phyloP scores from a whole-genome alignment of 2,113 vertebrate species.

The Passerina amoena region DNA sequence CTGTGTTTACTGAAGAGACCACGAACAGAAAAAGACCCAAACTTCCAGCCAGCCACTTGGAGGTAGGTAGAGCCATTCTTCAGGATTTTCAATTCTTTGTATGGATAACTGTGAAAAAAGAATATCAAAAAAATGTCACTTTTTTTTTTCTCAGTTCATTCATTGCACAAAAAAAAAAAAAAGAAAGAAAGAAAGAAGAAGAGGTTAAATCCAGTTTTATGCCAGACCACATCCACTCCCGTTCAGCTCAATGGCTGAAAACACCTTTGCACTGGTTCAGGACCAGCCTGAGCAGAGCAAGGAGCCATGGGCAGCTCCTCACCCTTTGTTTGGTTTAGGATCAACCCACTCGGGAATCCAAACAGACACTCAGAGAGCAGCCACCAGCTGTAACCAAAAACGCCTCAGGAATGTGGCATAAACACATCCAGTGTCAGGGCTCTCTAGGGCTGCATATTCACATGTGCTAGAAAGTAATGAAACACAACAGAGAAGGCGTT shows the following conservation, averaged over 20 bases:
- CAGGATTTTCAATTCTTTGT: neutral
- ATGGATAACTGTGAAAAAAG: slow-evolving; percentile 11
- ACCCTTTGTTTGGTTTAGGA: slow-evolving; percentile 21
- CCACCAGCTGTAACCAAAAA: neutral
- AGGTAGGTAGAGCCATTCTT: slow-evolving; percentile 7
- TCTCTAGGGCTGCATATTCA: neutral
- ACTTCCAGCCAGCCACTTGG: neutral
- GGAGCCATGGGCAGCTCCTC: neutral
- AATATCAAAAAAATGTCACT: neutral
- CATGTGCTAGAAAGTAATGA: slow-evolving; percentile 12
- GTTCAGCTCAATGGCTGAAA: neutral
- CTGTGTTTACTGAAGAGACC: neutral
- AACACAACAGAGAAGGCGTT: neutral
- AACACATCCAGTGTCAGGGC: slow-evolving; percentile 4
- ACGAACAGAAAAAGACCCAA: neutral
- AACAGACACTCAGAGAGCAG: slow-evolving; percentile 25
- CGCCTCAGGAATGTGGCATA: neutral
- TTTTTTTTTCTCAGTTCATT: neutral
- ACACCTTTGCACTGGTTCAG: neutral
- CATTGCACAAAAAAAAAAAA: neutral
- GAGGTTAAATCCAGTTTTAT: neutral
- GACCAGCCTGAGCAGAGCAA: neutral
- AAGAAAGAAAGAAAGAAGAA: neutral
- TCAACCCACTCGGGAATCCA: slow-evolving; percentile 23
- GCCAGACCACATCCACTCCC: neutral